Conservation (phyloP, 2,113 vertebrate species). For the Chaetorhynchus papuensis region DNA sequence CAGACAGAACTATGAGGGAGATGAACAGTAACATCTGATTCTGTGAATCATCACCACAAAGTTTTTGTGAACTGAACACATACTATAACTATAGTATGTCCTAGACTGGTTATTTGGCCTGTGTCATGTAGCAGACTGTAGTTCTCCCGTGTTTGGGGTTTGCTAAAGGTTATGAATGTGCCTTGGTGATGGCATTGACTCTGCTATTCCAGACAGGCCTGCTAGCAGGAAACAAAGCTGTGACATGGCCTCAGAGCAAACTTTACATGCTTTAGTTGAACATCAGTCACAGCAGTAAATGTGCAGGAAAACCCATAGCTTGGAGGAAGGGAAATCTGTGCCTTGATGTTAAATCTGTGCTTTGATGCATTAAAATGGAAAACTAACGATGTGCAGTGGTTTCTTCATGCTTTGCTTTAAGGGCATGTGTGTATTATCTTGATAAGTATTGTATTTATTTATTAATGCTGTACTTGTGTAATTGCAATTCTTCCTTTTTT, state of each 20-base stretch:
- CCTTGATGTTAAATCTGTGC: neutral
- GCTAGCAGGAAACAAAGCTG: neutral
- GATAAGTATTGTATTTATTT: neutral
- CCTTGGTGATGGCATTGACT: neutral
- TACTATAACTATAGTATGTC: rapidly evolving
- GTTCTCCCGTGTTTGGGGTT: neutral
- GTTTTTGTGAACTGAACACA: neutral
- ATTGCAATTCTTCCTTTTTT: slow-evolving; percentile 22
- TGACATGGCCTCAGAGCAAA: neutral
- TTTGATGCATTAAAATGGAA: neutral
- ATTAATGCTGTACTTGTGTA: neutral
- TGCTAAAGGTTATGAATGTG: neutral
- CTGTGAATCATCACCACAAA: neutral
- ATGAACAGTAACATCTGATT: neutral
- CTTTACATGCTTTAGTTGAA: neutral
- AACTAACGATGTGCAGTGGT: neutral
- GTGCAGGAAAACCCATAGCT: neutral
- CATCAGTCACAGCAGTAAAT: neutral
- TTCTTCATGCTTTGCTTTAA: neutral
- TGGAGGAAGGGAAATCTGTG: neutral
- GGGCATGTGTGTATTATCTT: neutral
- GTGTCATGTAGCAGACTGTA: neutral
- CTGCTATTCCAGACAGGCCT: neutral
- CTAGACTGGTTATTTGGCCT: neutral
- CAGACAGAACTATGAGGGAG: neutral